Base-by-base conservation (phyloP, 2,888 invertebrate species). In the Trachelus stipa region DNA sequence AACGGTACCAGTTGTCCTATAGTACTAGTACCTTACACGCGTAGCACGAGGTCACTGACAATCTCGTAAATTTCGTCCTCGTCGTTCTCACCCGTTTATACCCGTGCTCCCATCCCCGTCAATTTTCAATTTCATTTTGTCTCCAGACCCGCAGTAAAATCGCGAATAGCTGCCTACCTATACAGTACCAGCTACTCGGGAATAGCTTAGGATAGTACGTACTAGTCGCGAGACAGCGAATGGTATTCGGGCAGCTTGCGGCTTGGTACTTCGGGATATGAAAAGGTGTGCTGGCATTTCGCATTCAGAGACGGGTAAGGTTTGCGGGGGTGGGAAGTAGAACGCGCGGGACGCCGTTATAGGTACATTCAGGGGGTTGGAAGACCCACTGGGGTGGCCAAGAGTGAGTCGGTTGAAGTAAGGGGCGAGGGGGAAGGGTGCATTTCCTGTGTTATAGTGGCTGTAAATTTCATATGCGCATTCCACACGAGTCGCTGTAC, bases 391-490 rank as follows among this genome's bases (percentile, higher is more conserved):
- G 71, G 34, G 71, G 71, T 34, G 71, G 33, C 33, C 71, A 34
- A 30, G 71, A 34, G 71, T 31, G 69, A 33, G 71, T 33, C 12
- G 71, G 71, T 12, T 34, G 31, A 12, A 31, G 34, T 23, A 23
- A 31, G 23, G 33, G 71, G 3, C 15, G 71, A 30, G 71, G 23
- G 71, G 30, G 12, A 71, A 30, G 80, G 82, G 82, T 78, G 85
- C 82, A 80, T 84, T 87, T 88, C 85, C 83, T 83, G 84, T 82
- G 84, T 84, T 86, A 84, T 84, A 85, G 85, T 80, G 83, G 87
- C 83, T 85, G 88, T 88, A 88, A 88, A 88, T 88, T 88, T 88
- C 87, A 87, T 88, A 88, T 85, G 87, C 85, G 85, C 85, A 86
- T 88, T 87, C 85, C 83, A 80, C 80, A 79, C 79, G 79, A 75